Evolutionary conservation across 1,140 invertebrate species (phyloP).

Genomic region (Lasioglossum baleicum): DNA sequence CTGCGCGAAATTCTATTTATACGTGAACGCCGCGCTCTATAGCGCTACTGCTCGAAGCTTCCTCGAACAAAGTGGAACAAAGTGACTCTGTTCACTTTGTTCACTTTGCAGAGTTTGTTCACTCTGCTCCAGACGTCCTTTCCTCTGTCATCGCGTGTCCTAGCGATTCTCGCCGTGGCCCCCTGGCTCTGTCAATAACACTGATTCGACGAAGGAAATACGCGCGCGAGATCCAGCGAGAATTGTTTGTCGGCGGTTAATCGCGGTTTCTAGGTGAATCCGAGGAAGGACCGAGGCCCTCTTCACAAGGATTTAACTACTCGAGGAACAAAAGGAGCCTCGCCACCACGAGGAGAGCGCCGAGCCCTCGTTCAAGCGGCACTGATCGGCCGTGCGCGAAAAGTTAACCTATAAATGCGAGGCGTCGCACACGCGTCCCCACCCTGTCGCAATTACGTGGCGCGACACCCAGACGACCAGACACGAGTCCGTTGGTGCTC

Average conservation of each 20-base stretch:
- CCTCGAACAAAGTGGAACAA: conserved; percentile 56
- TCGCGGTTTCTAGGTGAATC: neutral
- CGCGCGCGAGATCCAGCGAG: neutral
- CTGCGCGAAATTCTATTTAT: conserved; percentile 57
- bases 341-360: conserved; percentile 5
- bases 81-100: conserved; percentile 17
- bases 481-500: conserved; percentile 5
- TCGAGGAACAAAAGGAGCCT: conserved; percentile 23
- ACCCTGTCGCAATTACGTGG: conserved; percentile 54
- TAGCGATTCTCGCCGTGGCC: neutral
- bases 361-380: conserved; percentile 35
- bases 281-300: neutral
- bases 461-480: conserved; percentile 31
- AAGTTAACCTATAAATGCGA: conserved; percentile 51
- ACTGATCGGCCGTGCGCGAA: conserved; percentile 47
- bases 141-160: neutral
- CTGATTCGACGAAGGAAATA: neutral
- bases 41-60: conserved; percentile 20
- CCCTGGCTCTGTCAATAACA: conserved; percentile 3
- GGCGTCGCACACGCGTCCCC: conserved; percentile 47
- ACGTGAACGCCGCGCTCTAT: conserved; percentile 29
- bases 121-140: conserved; percentile 3
- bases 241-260: neutral
- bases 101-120: neutral
- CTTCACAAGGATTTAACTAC: conserved; percentile 9